Percentiles rank a stretch among this genome's conserved stretches.
Conservation (phyloP, 2,113 vertebrate species). For the Pseudopipra pipra region DNA sequence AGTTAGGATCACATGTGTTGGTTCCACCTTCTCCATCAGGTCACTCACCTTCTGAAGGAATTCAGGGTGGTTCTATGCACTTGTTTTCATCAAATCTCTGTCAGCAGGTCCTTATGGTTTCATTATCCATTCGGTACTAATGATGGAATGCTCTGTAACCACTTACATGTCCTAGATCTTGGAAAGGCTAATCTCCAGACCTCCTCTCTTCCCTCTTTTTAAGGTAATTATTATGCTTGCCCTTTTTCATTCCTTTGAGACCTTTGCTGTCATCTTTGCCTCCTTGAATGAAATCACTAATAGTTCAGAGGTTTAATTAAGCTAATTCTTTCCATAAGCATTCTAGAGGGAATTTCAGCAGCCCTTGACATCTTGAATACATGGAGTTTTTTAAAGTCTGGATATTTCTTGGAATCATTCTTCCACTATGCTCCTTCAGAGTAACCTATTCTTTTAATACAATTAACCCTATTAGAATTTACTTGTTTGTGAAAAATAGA, state of each 20-base stretch:
- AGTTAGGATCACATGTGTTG: neutral
- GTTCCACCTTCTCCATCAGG: neutral
- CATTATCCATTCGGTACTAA: neutral
- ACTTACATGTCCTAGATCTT: neutral
- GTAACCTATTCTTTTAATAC: neutral
- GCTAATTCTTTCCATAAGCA: slow-evolving; percentile 5
- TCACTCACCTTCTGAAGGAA: neutral
- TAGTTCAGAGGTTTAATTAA: slow-evolving; percentile 26
- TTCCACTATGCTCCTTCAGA: neutral
- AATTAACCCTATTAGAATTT: neutral
- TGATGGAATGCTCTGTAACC: neutral
- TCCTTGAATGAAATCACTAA: neutral
- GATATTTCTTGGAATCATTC: neutral
- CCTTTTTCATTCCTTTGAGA: neutral
- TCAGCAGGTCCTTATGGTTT: neutral
- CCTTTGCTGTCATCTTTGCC: neutral
- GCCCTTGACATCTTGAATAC: neutral
- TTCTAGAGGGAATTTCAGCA: neutral
- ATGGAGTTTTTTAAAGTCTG: neutral
- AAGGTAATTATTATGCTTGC: neutral
- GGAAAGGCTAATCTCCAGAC: neutral
- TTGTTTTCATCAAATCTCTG: neutral
- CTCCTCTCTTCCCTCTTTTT: neutral
- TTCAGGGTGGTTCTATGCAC: neutral
- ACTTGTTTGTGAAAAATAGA: neutral